Base-by-base conservation (phyloP, 2,888 invertebrate species). In the Beris chalybata region DNA sequence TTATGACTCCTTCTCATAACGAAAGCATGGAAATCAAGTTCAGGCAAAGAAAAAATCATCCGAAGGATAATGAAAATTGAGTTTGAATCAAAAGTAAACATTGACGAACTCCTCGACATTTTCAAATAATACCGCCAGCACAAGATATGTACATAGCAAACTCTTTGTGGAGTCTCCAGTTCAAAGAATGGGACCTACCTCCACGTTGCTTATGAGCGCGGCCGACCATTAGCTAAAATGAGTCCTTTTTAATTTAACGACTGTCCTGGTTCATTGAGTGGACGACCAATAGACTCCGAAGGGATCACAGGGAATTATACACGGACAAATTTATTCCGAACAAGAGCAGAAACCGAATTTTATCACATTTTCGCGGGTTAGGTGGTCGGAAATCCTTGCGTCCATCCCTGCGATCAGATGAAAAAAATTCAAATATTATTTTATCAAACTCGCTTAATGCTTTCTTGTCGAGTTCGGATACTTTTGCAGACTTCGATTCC, bases 241-340 rank as follows among this genome's bases (percentile, higher is more conserved):
- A 54, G 22, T 7, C 31, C 32, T 32, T 54, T 54, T 54, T 54
- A 54, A 54, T 54, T 54, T 54, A 32, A 54, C 31, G 54, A 54
- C 53, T 53, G 22, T 53, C 53, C 5, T 15, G 50, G 50, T n/a
- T 50, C n/a, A 13, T 30, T 29, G 30, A 12, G 53, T 53, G 30
- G 30, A 15, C 29, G 22, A 30, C 53, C 29, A 3, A 15, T 11
- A 3, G 30, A 9, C 53, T 5, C 53, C 7, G 11, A n/a, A 48
- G 3, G 30, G 9, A 53, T 5, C 53, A 11, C n/a, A 15, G 3
- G 12, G n/a, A 54, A 30, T 31, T 54, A 32, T 30, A 11, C 9
- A n/a, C 9, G n/a, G n/a, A n/a, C 54, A 54, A 54, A 53, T 53
- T 53, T 53, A 13, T 48, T 11, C 15, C 12, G 15, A 48, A 48